phyloP scores from a whole-genome alignment of 2,888 invertebrate genomes.

The Temnothorax ravouxi region DNA sequence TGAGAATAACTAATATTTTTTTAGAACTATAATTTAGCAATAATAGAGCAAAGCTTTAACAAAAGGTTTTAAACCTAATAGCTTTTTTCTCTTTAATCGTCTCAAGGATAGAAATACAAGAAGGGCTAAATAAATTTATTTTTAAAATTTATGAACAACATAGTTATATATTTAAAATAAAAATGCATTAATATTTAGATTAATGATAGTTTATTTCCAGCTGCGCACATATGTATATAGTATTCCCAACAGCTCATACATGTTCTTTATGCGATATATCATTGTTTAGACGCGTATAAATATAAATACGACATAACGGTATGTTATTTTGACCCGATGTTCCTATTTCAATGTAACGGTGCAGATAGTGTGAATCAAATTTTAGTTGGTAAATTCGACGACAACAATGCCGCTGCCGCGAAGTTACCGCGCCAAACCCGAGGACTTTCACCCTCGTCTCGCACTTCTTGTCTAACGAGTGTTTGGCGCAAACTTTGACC shows the following conservation, averaged over 20 bases:
- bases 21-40: too few relatives aligned
- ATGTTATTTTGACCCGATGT: neutral
- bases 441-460: slow-evolving; percentile 39
- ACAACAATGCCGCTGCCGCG: neutral
- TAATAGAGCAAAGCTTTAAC: too few relatives aligned
- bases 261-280: neutral
- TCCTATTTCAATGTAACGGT: neutral
- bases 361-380: neutral
- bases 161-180: too few relatives aligned
- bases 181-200: neutral
- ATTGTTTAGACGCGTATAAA: neutral
- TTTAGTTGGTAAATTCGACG: slow-evolving; percentile 8
- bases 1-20: too few relatives aligned
- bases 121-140: too few relatives aligned
- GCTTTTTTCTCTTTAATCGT: too few relatives aligned
- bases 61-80: too few relatives aligned
- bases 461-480: slow-evolving; percentile 65
- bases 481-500: slow-evolving; percentile 72
- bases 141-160: too few relatives aligned
- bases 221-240: neutral
- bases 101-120: too few relatives aligned
- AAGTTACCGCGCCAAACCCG: slow-evolving; percentile 31
- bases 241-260: neutral
- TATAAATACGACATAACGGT: neutral
- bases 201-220: neutral